Evolutionary conservation across 2,113 vertebrate genomes (phyloP), one percentile per base, ranked within the genome.

Genomic region (Datnioides undecimradiatus): DNA sequence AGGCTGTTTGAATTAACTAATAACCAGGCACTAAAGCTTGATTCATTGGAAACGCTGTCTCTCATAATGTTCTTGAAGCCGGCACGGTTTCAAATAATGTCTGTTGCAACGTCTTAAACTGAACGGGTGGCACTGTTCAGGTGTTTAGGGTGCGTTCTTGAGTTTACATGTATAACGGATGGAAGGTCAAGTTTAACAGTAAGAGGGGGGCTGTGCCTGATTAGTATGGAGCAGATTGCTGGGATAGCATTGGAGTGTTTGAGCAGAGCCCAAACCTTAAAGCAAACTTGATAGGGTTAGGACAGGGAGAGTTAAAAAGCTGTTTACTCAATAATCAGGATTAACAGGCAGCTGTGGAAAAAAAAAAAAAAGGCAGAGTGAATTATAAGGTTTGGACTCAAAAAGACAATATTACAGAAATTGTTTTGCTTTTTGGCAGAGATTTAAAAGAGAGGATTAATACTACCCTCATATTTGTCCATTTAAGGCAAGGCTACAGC

Each of bases 241-340:
- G 31, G 19, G 14, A 58, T 34, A 9, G 8, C 41, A 23, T 40
- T 29, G 21, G 23, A 23, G 25, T 54, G 4, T 74, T 4, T 34
- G 6, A 9, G 23, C 29, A 14, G 16, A 21, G 13, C 9, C 8
- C 25, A 54, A 34, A 27, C 1, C 2, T 8, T 27, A 65, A 45
- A 41, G 46, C 4, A 45, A 52, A 70, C 16, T 27, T 43, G 3
- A 60, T 14, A 27, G 16, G 14, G n/a, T n/a, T 9, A 52, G 43
- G n/a, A 29, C 40, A 40, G 38, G 10, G 14, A 10, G 31, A 51
- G 25, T 62, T 62, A 19, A 34, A 52, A 60, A 78, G 75, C 33
- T 40, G 34, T 54, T 70, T 63, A 36, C 36, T n/a, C n/a, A 41
- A 36, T 62, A 66, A 62, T 41, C n/a, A 45, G 25, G 29, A n/a